Conservation (phyloP, 2,888 invertebrate species). For the Polietes domitor region DNA sequence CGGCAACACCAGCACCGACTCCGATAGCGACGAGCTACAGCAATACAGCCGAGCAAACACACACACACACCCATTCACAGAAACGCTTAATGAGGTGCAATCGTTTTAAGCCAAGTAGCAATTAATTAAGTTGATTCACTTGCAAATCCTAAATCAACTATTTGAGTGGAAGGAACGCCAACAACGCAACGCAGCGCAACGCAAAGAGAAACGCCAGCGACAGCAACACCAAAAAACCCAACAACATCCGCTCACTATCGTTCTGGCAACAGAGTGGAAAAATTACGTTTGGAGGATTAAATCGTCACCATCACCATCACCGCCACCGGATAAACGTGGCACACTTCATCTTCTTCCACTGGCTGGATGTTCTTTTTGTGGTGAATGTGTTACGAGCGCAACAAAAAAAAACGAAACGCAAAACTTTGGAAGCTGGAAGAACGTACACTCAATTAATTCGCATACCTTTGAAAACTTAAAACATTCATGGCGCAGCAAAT, state of each 20-base stretch:
- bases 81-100: constrained; percentile 64
- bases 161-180: constrained; percentile 53
- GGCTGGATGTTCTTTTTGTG: not conserved
- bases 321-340: constrained; percentile 54
- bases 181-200: not conserved
- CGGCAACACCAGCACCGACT: constrained; percentile 4
- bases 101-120: constrained; percentile 66
- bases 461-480: not conserved
- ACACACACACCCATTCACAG: constrained; percentile 19
- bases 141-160: constrained; percentile 65
- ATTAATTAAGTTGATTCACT: constrained; percentile 66
- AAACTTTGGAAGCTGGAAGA: not conserved
- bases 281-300: constrained; percentile 53
- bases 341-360: constrained; percentile 6
- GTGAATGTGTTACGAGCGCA: not conserved
- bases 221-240: no score
- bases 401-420: not conserved
- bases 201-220: not conserved
- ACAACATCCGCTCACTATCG: not conserved
- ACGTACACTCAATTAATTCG: not conserved
- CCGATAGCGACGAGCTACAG: no score
- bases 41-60: not conserved
- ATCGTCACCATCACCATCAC: constrained; percentile 61
- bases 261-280: constrained; percentile 25
- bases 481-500: not conserved